Evolutionary conservation across 2,113 vertebrate species (phyloP).

Genomic region (Peromyscus californicus): DNA sequence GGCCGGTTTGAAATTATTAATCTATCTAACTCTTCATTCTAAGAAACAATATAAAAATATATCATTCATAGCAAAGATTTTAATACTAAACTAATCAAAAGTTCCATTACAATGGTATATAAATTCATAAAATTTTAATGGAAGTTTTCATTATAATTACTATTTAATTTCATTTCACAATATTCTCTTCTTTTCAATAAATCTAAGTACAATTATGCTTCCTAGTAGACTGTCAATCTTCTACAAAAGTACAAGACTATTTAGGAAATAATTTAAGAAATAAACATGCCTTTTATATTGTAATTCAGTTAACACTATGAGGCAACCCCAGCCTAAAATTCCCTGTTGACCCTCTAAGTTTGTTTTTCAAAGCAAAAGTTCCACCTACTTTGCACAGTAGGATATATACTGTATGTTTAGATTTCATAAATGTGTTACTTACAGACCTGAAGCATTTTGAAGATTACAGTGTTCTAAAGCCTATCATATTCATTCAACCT

Average conservation of each 20-base stretch:
- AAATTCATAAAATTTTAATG: background rate
- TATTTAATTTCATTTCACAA: background rate
- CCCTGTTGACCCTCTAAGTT: background rate
- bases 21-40: background rate
- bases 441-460: background rate
- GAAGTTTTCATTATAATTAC: background rate
- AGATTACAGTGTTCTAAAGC: background rate
- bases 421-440: background rate
- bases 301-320: background rate
- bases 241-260: background rate
- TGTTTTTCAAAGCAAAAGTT: background rate
- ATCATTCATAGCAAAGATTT: background rate
- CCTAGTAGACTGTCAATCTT: background rate
- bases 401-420: background rate
- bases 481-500: background rate
- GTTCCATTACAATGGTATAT: background rate
- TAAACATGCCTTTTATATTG: background rate
- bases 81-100: background rate
- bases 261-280: background rate
- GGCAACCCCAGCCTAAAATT: background rate
- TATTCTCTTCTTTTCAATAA: background rate
- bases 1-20: background rate
- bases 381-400: accelerated
- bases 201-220: no score
- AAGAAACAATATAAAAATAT: background rate